phyloP scores from a whole-genome alignment of 2,113 vertebrate species.

The Callocephalon fimbriatum region DNA sequence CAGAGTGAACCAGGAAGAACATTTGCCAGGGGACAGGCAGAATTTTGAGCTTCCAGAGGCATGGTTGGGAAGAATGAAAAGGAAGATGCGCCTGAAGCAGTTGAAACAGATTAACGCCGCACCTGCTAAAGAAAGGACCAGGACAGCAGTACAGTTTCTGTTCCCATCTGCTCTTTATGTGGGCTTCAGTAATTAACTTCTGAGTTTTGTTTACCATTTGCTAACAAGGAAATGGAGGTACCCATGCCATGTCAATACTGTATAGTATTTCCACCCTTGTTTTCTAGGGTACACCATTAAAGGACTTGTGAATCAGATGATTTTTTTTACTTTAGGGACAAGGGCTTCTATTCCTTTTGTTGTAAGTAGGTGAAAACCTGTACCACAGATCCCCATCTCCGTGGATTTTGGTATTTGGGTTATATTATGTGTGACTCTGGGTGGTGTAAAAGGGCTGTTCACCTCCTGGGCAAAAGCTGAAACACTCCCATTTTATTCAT shows the following conservation, averaged over 20 bases:
- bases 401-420: neutral
- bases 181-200: neutral
- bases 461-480: neutral
- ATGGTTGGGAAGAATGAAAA: neutral
- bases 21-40: neutral
- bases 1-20: neutral
- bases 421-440: neutral
- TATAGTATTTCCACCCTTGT: neutral
- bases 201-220: neutral
- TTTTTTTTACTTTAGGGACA: neutral
- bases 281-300: neutral
- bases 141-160: neutral
- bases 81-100: rapidly evolving
- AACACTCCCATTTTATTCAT: neutral
- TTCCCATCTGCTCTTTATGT: neutral
- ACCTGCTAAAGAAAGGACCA: neutral
- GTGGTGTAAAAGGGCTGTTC: neutral
- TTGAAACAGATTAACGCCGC: neutral
- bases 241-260: neutral
- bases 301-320: neutral
- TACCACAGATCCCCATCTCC: neutral
- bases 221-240: neutral
- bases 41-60: neutral
- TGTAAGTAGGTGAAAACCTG: neutral
- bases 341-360: neutral